A percentile compares a stretch with the other conserved stretches of the same genome.
phyloP scores from a whole-genome alignment of 2,113 vertebrate genomes.

The Chiloscyllium plagiosum region DNA sequence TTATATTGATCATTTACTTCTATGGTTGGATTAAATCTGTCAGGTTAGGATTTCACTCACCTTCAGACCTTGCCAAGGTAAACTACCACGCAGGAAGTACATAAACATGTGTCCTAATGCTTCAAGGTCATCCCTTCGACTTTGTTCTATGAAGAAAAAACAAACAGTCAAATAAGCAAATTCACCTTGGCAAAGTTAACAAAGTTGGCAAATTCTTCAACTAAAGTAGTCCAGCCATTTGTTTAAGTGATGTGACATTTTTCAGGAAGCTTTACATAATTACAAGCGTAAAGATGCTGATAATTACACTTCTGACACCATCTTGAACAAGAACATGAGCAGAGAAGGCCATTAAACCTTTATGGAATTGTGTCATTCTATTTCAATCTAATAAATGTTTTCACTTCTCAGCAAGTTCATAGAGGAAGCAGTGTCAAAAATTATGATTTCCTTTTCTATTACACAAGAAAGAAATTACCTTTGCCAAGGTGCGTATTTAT shows the following conservation, averaged over 20 bases:
- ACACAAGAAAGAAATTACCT: constrained; percentile 55
- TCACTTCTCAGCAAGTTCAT: not conserved
- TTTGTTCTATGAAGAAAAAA: constrained; percentile 72
- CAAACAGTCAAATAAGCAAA: not conserved
- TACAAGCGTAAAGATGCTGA: not conserved
- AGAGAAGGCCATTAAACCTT: too few relatives aligned
- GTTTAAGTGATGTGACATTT: not conserved
- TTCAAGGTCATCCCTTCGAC: constrained; percentile 91
- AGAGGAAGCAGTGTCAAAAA: not conserved
- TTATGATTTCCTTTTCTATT: not conserved
- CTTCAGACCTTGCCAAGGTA: constrained; percentile 97
- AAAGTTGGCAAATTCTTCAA: not conserved
- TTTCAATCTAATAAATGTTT: not conserved
- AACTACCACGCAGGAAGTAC: constrained; percentile 93
- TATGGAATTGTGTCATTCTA: not conserved
- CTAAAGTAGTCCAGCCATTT: not conserved
- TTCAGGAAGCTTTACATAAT: not conserved
- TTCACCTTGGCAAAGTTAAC: not conserved
- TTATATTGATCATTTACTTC: not conserved
- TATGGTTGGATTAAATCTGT: not conserved
- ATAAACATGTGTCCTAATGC: constrained; percentile 97
- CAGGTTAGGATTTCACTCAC: constrained; percentile 50
- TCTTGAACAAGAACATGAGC: too few relatives aligned
- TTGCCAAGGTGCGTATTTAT: constrained; percentile 96
- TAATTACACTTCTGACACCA: not conserved